These are phyloP conservation scores for Chionodraco myersi DNA, from an alignment of 2,113 vertebrate species.

Conservation along the genomic window DNA sequence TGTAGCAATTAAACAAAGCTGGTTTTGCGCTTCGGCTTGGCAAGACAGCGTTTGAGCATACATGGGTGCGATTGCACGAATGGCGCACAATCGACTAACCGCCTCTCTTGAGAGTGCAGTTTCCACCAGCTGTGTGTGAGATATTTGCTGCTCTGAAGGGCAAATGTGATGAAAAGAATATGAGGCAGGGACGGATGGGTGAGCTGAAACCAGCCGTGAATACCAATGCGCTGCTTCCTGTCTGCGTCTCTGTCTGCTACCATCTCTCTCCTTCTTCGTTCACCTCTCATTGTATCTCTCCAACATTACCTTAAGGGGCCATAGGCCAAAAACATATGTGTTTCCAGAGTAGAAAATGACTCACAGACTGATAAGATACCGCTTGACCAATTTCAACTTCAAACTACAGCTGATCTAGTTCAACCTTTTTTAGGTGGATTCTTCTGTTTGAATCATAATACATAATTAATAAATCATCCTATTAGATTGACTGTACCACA, in stretches of 20 bases:
- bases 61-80: background rate
- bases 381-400: background rate
- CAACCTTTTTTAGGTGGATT: too few relatives aligned
- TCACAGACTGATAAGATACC: background rate
- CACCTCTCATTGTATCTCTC: background rate
- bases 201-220: slow-evolving; percentile 55
- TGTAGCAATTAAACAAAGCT: slow-evolving; percentile 54
- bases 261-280: slow-evolving; percentile 14
- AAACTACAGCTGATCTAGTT: too few relatives aligned
- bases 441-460: too few relatives aligned
- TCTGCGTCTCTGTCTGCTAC: slow-evolving; percentile 21
- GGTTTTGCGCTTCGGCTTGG: slow-evolving; percentile 7
- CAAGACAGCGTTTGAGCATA: background rate
- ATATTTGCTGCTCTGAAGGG: slow-evolving; percentile 51
- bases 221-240: slow-evolving; percentile 48
- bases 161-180: slow-evolving; percentile 64
- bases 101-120: background rate
- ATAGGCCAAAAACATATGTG: slow-evolving; percentile 1
- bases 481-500: too few relatives aligned
- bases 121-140: slow-evolving; percentile 42
- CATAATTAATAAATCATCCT: too few relatives aligned
- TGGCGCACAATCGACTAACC: slow-evolving; percentile 14
- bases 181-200: slow-evolving; percentile 56
- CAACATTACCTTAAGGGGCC: slow-evolving; percentile 20
- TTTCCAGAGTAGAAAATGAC: background rate